phyloP scores from a whole-genome alignment of 2,888 invertebrate species.

The Gastrophysa polygoni region DNA sequence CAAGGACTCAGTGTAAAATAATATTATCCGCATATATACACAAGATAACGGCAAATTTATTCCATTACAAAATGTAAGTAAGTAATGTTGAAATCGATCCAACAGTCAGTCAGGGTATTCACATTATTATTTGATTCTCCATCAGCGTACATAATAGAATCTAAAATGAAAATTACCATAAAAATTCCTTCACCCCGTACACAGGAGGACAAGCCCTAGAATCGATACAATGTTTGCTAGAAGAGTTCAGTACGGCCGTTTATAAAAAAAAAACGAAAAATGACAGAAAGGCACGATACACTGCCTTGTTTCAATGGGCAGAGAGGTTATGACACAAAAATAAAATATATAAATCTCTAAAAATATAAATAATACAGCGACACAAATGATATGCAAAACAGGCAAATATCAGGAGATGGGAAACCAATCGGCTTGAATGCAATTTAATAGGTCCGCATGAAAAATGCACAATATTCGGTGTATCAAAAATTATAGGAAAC shows the following conservation, averaged over 20 bases:
- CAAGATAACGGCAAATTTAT: conserved; percentile 47
- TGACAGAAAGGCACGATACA: conserved; percentile 57
- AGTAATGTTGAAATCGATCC: conserved; percentile 38
- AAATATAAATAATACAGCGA: conserved; percentile 39
- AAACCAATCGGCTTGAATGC: neutral
- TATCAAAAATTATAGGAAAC: neutral
- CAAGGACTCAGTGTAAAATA: conserved; percentile 52
- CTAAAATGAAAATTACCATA: conserved; percentile 35
- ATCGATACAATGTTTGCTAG: conserved; percentile 23
- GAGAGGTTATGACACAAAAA: conserved; percentile 56
- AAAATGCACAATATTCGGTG: neutral
- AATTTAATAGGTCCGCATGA: neutral
- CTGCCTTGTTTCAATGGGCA: conserved; percentile 53
- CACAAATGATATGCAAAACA: conserved; percentile 37
- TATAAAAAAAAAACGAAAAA: conserved; percentile 48
- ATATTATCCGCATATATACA: conserved; percentile 45
- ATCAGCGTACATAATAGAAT: conserved; percentile 29
- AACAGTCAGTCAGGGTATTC: conserved; percentile 47
- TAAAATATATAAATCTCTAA: conserved; percentile 44
- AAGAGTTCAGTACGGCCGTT: conserved; percentile 52
- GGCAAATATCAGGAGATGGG: conserved; percentile 16
- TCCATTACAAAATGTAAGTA: conserved; percentile 46
- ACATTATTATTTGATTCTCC: conserved; percentile 19
- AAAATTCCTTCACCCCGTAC: conserved; percentile 43
- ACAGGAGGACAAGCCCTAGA: conserved; percentile 36